These are phyloP conservation scores for Gadopsis bispinosus DNA, from an alignment of 2,797 vertebrate genomes.

Conservation along the genomic window DNA sequence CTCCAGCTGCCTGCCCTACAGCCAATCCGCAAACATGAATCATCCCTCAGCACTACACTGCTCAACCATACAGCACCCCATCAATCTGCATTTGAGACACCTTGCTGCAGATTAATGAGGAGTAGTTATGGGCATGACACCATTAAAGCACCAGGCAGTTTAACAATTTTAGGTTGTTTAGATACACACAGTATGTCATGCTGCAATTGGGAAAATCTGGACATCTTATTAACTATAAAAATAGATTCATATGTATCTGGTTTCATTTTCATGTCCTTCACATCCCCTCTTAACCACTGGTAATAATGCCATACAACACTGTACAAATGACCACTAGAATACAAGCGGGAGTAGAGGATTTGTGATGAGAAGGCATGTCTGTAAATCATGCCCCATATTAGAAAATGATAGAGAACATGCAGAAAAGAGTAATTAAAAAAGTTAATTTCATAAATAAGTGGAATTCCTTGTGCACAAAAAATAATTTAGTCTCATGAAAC, in stretches of 20 bases:
- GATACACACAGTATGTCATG: not conserved
- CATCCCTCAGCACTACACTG: constrained; percentile 33
- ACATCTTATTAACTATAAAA: constrained; percentile 1
- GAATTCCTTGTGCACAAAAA: not conserved
- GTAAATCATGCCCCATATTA: not conserved
- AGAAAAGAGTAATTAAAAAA: not conserved
- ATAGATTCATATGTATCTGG: not conserved
- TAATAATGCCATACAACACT: constrained; percentile 11
- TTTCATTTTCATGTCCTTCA: not conserved
- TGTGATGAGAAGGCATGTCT: constrained; percentile 1
- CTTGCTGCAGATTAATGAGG: constrained; percentile 34
- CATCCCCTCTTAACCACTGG: not conserved
- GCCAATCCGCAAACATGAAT: constrained; percentile 57
- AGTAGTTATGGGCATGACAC: constrained; percentile 26
- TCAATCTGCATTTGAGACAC: constrained; percentile 47
- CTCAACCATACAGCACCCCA: constrained; percentile 25
- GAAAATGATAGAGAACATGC: not conserved
- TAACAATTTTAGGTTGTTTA: constrained; percentile 13
- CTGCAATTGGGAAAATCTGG: not conserved
- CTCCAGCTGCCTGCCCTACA: constrained; percentile 49
- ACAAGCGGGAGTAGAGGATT: not conserved
- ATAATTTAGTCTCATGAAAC: constrained; percentile 4
- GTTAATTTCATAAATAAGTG: not conserved
- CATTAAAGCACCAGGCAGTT: constrained; percentile 18
- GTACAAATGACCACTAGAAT: not conserved